Evolutionary conservation across 2,888 invertebrate species (phyloP), one percentile per base, ranked within the genome.

Genomic region (Agrochola lota): DNA sequence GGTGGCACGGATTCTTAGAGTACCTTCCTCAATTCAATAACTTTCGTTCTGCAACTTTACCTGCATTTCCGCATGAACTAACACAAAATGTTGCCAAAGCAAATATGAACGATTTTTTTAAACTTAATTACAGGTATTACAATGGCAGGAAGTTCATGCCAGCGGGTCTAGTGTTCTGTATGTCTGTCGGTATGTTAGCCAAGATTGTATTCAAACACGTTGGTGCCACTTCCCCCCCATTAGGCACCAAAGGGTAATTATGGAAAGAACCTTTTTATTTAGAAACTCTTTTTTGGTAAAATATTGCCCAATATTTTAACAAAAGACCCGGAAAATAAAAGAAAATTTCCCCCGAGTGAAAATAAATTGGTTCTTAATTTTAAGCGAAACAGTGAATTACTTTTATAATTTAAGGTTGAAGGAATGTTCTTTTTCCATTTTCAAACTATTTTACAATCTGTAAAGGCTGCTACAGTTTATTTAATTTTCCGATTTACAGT

Each of bases 81-180:
- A 43, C 17, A 35, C 3, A 69, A 40, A 20, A 20, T 63, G 7
- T 63, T 30, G 30, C 2, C 57, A 55, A n/a, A 52, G 67, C 20
- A 71, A 76, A 71, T 67, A 35, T 52, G 0, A 77, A 59, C 11
- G 0, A 63, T 7, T 49, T 49, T 49, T 11, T 30, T 68, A 11
- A 1, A 11, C 23, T 74, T 66, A 59, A 72, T 95, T 95, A 11
- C 95, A 97, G 97, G 75, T 98, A 97, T 92, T 98, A 98, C 93
- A 98, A 98, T 90, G 97, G 98, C 72, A 98, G 98, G 73, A 99
- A 99, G 97, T 97, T 99, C 85, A 99, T 99, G 99, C 99, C 99
- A 23, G 99, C 99, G 40, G 99, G 99, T 84, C 93, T 99, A 49
- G 98, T 99, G 59, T 98, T 98, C 87, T 91, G 97, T 43, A 91